Base-by-base conservation (phyloP, 2,113 vertebrate genomes). In the Proteles cristata region DNA sequence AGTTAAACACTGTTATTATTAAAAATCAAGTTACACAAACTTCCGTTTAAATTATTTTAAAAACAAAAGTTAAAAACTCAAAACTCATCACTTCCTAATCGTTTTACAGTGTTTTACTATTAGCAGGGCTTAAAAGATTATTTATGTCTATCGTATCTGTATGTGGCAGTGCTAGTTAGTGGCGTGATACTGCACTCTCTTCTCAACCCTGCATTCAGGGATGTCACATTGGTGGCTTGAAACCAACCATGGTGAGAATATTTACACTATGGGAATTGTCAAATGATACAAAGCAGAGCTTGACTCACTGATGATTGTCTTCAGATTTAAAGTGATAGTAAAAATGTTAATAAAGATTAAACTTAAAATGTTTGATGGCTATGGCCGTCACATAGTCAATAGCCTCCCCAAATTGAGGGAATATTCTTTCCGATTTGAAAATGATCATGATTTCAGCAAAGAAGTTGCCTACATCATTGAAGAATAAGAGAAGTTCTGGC, bases 381-480 rank as follows among this genome's bases (percentile, higher is more conserved):
- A 15, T 43, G 43, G 11, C 53, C 79, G 21, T 85, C 71, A 90
- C 28, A 45, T n/a, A 71, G n/a, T 90, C n/a, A 93, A 1, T 71
- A 76, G 66, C 8, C 8, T 33, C 39, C 25, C 28, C 0, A n/a
- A n/a, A 23, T 23, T 65, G n/a, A 77, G 39, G 15, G 94, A 81
- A 65, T 74, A 48, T 73, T 80, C 21, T 90, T 80, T 96, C 45
- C 55, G 25, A 63, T 90, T 94, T 80, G 31, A 80, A 71, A 86
- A 79, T 50, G 26, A 26, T 28, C 45, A 15, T 53, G 10, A 55
- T 81, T 94, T 91, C 45, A 91, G 55, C 65, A 55, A 88, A 71
- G 39, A 90, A 45, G 14, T 43, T 45, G 45, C 50, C 58, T 86
- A 86, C 2, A 4, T 66, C 17, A 81, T 1, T 39, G 71, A 83